A percentile compares a stretch with the other conserved stretches of the same genome.
Conservation (phyloP, 1,140 invertebrate genomes). For the Acromyrmex heyeri region DNA sequence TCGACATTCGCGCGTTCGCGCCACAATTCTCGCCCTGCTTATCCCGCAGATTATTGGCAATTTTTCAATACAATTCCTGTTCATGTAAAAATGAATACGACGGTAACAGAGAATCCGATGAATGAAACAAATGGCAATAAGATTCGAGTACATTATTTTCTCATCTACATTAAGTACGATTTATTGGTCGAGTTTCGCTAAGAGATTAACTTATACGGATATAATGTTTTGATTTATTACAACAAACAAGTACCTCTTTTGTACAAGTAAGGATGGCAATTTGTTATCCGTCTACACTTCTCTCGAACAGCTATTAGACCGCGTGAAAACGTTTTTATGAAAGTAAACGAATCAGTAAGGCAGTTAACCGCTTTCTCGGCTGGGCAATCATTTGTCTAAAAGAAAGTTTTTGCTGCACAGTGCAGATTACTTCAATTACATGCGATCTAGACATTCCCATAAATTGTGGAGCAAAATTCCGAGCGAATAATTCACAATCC, state of each 20-base stretch:
- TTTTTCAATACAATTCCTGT: slow-evolving; percentile 32
- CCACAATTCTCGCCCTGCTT: slow-evolving; percentile 22
- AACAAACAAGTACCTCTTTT: slow-evolving; percentile 27
- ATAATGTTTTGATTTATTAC: slow-evolving; percentile 32
- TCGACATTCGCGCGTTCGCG: slow-evolving; percentile 54
- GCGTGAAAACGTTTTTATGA: slow-evolving; percentile 41
- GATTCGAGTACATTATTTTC: slow-evolving; percentile 15
- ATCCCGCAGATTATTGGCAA: slow-evolving; percentile 36
- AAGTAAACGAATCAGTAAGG: slow-evolving; percentile 57
- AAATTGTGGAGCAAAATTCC: slow-evolving; percentile 18
- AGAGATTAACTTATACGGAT: slow-evolving; percentile 21
- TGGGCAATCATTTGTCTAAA: slow-evolving; percentile 53
- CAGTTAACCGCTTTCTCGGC: slow-evolving; percentile 56
- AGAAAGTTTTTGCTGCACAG: slow-evolving; percentile 45
- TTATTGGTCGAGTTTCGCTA: slow-evolving; percentile 6
- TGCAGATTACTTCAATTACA: slow-evolving; percentile 57
- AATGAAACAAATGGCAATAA: slow-evolving; percentile 27
- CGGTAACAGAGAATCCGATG: background rate
- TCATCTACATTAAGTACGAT: slow-evolving; percentile 14
- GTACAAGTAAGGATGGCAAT: slow-evolving; percentile 15
- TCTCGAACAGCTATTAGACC: slow-evolving; percentile 33
- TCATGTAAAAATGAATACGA: background rate
- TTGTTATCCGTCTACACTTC: slow-evolving; percentile 24
- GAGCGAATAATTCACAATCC: background rate
- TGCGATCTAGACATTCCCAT: slow-evolving; percentile 15